Evolutionary conservation across 2,888 invertebrate species (phyloP).

Genomic region (Nasonovia ribisnigri): DNA sequence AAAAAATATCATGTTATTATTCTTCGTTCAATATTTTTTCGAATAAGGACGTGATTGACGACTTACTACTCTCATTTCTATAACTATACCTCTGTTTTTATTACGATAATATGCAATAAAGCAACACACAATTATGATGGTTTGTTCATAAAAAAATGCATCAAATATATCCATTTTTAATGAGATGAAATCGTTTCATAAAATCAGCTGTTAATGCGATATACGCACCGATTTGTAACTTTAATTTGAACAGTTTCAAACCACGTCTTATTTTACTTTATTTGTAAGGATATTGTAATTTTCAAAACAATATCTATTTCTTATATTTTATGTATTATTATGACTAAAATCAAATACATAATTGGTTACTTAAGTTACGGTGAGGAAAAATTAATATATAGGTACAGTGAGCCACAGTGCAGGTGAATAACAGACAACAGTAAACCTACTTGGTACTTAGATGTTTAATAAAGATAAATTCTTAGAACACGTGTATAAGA

Average conservation of each 20-base stretch:
- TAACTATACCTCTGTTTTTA: too few species aligned
- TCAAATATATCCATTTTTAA: neutral
- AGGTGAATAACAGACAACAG: neutral
- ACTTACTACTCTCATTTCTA: neutral
- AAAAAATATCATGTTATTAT: neutral
- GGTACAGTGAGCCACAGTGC: neutral
- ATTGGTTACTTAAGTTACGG: neutral
- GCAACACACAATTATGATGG: neutral
- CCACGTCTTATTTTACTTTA: neutral
- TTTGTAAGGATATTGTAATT: neutral
- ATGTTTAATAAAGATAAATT: conserved; percentile 13
- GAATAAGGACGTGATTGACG: neutral
- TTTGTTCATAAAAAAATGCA: neutral
- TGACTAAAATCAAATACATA: neutral
- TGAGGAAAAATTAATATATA: neutral
- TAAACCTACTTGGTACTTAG: neutral
- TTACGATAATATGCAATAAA: too few species aligned
- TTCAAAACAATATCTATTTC: neutral
- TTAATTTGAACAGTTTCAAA: neutral
- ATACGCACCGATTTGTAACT: neutral
- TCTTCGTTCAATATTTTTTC: neutral
- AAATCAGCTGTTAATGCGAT: neutral
- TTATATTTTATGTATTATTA: neutral
- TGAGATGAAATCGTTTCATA: neutral
- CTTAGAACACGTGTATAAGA: neutral